phyloP scores from a whole-genome alignment of 2,888 invertebrate species.

The Drosophila robusta region DNA sequence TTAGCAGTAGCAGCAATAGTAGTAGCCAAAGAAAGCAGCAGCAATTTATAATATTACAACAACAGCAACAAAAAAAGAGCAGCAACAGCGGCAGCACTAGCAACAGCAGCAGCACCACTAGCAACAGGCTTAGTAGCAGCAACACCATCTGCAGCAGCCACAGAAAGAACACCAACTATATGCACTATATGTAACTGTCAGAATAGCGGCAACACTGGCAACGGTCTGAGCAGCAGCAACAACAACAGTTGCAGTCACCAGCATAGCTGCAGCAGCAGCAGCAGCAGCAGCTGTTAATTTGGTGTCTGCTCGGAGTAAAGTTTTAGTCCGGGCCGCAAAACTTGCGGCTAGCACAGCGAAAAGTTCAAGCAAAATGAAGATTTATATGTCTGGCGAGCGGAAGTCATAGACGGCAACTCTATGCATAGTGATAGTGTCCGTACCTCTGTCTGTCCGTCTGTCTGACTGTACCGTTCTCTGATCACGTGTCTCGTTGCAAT shows the following conservation, averaged over 20 bases:
- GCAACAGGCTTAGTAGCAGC: slow-evolving; percentile 5
- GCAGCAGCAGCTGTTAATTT: slow-evolving; percentile 77
- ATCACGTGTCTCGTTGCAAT: slow-evolving; percentile 79
- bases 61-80: slow-evolving; percentile 26
- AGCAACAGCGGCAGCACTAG: not conserved
- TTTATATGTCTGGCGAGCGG: slow-evolving; percentile 77
- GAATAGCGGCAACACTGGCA: slow-evolving; percentile 1
- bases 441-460: not conserved
- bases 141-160: not conserved
- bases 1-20: not conserved
- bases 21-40: not conserved
- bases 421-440: slow-evolving; percentile 52
- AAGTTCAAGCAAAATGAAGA: slow-evolving; percentile 77
- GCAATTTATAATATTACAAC: not conserved
- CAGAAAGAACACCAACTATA: not conserved
- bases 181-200: not conserved
- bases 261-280: slow-evolving; percentile 12
- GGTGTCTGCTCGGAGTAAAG: slow-evolving; percentile 53
- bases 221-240: slow-evolving; percentile 9
- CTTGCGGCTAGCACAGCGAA: slow-evolving; percentile 55
- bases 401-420: slow-evolving; percentile 60
- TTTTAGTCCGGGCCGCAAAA: slow-evolving; percentile 59
- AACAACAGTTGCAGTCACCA: slow-evolving; percentile 8
- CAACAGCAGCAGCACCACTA: slow-evolving; percentile 1
- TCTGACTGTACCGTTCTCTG: slow-evolving; percentile 27